A percentile compares a stretch with the other conserved stretches of the same genome.
Evolutionary conservation across 2,888 invertebrate genomes (phyloP).

Genomic region (Chrysolina oricalcia): DNA sequence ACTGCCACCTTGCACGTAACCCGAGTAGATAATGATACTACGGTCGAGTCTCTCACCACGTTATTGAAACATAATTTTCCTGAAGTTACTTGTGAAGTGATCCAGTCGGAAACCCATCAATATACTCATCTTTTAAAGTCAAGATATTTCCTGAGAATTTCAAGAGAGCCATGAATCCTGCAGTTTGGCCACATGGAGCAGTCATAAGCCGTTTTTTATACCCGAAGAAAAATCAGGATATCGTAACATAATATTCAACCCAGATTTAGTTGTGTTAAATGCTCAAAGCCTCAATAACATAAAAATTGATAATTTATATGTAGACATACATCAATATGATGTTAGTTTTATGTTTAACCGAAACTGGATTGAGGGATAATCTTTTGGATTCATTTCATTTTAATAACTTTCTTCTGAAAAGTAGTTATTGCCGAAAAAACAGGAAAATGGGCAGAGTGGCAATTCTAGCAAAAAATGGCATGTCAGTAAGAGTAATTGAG

Average conservation of each 20-base stretch:
- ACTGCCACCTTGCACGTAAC: not conserved
- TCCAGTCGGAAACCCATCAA: not conserved
- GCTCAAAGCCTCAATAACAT: not conserved
- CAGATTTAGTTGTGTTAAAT: not conserved
- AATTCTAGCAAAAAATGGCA: too few species aligned
- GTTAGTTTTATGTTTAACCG: conserved; percentile 4
- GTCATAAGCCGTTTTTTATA: too few species aligned
- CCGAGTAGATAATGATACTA: not conserved
- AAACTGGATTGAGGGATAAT: not conserved
- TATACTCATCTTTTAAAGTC: not conserved
- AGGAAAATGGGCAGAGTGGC: too few species aligned
- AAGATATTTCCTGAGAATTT: not conserved
- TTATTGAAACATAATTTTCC: not conserved
- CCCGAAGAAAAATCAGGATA: too few species aligned
- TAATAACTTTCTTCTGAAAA: conserved; percentile 8
- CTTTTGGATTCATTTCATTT: conserved; percentile 5
- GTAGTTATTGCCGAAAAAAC: conserved; percentile 15
- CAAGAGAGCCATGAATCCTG: too few species aligned
- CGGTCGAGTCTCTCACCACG: not conserved
- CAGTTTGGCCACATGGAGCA: too few species aligned
- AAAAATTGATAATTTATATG: not conserved
- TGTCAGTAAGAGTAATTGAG: not conserved
- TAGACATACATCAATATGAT: not conserved
- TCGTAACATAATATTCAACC: too few species aligned
- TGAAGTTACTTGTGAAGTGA: not conserved